Evolutionary conservation across 2,888 invertebrate species (phyloP).

Genomic region (Macaria notata): DNA sequence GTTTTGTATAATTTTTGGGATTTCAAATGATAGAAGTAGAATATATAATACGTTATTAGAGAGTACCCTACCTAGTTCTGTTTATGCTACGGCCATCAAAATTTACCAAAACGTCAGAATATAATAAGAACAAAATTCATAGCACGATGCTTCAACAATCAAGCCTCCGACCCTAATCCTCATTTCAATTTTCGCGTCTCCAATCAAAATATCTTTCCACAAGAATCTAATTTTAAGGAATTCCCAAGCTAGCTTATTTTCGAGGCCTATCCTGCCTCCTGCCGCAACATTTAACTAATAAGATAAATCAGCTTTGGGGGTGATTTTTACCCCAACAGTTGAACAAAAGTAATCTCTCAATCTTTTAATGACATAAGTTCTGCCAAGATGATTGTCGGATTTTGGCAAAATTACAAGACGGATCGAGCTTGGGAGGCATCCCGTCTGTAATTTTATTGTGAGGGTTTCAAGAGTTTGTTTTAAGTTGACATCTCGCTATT

Average conservation of each 20-base stretch:
- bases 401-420: constrained; percentile 24
- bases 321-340: constrained; percentile 65
- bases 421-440: constrained; percentile 3
- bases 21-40: no score
- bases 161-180: constrained; percentile 4
- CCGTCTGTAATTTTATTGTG: no score
- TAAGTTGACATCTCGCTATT: no score
- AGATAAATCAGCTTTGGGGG: constrained; percentile 67
- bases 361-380: constrained; percentile 77
- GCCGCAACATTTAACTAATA: constrained; percentile 77
- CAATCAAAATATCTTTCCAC: constrained; percentile 19
- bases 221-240: constrained; percentile 31
- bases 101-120: no score
- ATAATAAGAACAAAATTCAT: no score
- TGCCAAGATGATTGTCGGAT: constrained; percentile 56
- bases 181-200: constrained; percentile 20
- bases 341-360: constrained; percentile 74
- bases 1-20: no score
- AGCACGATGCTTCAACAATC: not conserved
- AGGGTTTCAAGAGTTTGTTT: no score
- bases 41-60: no score
- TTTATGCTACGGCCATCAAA: no score
- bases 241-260: constrained; percentile 46
- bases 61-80: no score
- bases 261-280: constrained; percentile 50